These are phyloP conservation scores for Sialia sialis DNA, from an alignment of 2,113 vertebrate species.

Conservation along the genomic window DNA sequence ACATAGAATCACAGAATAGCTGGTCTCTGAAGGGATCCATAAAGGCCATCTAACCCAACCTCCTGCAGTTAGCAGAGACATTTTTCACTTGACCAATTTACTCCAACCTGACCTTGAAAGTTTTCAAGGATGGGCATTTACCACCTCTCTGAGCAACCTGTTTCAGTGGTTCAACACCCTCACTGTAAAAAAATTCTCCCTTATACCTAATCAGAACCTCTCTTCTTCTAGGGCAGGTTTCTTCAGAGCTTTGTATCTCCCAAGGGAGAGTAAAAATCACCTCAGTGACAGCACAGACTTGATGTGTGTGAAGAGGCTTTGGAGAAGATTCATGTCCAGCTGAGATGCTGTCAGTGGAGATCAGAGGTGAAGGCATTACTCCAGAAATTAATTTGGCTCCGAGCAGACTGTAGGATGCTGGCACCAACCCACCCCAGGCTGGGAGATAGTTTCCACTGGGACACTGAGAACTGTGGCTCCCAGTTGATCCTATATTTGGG, in stretches of 20 bases:
- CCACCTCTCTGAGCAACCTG: neutral
- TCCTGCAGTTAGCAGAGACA: neutral
- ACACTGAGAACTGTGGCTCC: neutral
- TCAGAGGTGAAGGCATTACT: neutral
- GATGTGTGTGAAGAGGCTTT: neutral
- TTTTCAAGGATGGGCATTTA: neutral
- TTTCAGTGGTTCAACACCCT: neutral
- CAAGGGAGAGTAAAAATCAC: neutral
- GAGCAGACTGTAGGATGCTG: neutral
- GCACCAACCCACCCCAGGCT: neutral
- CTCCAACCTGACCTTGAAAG: neutral
- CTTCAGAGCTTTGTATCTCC: neutral
- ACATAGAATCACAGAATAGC: neutral
- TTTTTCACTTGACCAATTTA: neutral
- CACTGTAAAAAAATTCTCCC: accelerated
- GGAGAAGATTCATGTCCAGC: neutral
- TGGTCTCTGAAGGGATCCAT: neutral
- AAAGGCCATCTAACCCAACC: neutral
- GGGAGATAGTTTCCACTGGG: neutral
- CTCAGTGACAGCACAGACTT: neutral
- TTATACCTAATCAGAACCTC: neutral
- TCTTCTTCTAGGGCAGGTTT: neutral
- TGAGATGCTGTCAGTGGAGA: neutral
- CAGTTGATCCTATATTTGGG: accelerated
- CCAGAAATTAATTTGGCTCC: neutral